Conservation (phyloP, 2,888 invertebrate species). For the Aspidiotus destructor region DNA sequence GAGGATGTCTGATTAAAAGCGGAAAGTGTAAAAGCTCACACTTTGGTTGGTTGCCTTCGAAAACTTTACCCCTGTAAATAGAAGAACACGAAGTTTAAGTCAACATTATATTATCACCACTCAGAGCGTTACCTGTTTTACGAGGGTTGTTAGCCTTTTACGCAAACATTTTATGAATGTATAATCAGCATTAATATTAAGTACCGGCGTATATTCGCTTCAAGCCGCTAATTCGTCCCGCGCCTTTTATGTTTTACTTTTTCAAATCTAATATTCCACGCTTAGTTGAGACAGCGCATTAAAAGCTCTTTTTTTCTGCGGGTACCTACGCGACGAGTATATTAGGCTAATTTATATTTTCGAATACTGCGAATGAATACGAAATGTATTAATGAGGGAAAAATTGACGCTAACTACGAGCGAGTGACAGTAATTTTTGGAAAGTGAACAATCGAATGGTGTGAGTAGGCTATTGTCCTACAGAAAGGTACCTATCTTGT, state of each 20-base stretch:
- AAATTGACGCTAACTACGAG: not conserved
- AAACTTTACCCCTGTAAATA: constrained; percentile 17
- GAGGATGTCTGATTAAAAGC: constrained; percentile 23
- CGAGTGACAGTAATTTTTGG: no score
- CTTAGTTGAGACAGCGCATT: constrained; percentile 29
- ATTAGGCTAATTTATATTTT: not conserved
- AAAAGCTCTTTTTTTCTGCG: constrained; percentile 19
- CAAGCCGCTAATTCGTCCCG: constrained; percentile 16
- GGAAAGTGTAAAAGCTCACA: constrained; percentile 32
- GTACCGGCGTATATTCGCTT: constrained; percentile 15
- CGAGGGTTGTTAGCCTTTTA: constrained; percentile 31
- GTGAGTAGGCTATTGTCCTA: no score
- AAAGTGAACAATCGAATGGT: no score
- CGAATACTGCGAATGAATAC: not conserved
- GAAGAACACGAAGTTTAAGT: constrained; percentile 31
- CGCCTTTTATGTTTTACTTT: constrained; percentile 27
- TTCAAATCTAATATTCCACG: constrained; percentile 29
- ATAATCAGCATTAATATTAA: constrained; percentile 31
- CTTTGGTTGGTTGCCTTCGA: constrained; percentile 31
- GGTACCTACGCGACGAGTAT: not conserved
- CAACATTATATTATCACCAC: constrained; percentile 31
- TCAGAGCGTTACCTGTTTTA: constrained; percentile 28
- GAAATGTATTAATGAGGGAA: not conserved
- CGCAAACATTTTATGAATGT: constrained; percentile 32
- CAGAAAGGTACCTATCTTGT: no score